Percentiles rank a stretch among this genome's conserved stretches.
phyloP scores from a whole-genome alignment of 2,797 vertebrate species.

The Smutsia temminckii region DNA sequence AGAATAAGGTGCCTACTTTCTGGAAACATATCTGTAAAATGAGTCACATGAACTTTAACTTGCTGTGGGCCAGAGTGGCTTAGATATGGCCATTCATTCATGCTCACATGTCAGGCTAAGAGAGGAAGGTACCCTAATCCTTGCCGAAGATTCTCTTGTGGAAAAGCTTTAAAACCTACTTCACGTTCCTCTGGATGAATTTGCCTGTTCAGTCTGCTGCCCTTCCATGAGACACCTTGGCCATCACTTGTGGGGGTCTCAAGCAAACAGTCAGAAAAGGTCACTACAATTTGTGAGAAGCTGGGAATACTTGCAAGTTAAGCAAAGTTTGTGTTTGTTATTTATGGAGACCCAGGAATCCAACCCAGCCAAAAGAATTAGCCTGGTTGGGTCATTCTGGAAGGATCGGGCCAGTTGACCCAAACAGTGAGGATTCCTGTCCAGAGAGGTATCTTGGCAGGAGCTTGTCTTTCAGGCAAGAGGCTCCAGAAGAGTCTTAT shows the following conservation, averaged over 20 bases:
- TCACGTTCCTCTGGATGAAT: neutral
- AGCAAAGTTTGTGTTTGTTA: slow-evolving; percentile 9
- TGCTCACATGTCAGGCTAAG: neutral
- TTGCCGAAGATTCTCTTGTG: neutral
- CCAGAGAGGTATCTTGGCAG: neutral
- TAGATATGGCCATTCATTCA: neutral
- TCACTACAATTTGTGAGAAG: neutral
- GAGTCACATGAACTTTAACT: neutral
- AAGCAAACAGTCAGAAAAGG: neutral
- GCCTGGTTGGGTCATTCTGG: neutral
- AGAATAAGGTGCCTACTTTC: neutral
- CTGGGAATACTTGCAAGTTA: neutral
- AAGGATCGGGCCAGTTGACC: slow-evolving; percentile 6
- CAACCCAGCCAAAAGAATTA: neutral
- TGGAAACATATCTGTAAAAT: neutral
- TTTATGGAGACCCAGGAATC: slow-evolving; percentile 16
- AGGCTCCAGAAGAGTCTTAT: neutral
- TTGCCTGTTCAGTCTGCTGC: neutral
- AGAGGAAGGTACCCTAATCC: neutral
- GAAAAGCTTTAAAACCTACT: neutral
- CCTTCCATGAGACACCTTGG: neutral
- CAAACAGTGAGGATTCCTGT: neutral
- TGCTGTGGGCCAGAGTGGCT: neutral
- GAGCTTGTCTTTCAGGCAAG: neutral
- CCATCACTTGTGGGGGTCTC: neutral